phyloP scores from a whole-genome alignment of 2,888 invertebrate genomes.

The Perdita meconis region DNA sequence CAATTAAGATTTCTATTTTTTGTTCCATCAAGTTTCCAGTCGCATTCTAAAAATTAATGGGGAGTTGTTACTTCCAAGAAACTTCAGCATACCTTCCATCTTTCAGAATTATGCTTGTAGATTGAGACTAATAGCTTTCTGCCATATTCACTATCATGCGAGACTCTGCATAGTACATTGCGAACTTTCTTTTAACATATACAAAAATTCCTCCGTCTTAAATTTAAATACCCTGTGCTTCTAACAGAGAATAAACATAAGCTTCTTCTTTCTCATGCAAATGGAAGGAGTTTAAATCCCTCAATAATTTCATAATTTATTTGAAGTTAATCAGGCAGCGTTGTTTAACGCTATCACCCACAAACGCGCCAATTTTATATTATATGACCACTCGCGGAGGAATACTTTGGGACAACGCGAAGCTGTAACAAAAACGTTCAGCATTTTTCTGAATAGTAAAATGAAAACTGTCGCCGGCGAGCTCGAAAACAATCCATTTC shows the following conservation, averaged over 20 bases:
- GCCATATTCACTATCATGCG: slow-evolving; percentile 1
- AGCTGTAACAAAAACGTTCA: slow-evolving; percentile 40
- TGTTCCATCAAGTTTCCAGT: background rate
- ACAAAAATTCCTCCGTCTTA: background rate
- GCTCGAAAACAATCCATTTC: slow-evolving; percentile 57
- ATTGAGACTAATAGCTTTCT: slow-evolving; percentile 56
- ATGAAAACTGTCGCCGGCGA: slow-evolving; percentile 59
- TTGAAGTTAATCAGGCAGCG: no score
- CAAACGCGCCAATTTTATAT: slow-evolving; percentile 3
- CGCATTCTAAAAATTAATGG: slow-evolving; percentile 27
- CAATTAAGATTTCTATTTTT: background rate
- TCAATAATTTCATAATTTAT: no score
- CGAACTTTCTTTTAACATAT: no score
- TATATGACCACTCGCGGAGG: slow-evolving; percentile 11
- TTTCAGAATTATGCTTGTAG: slow-evolving; percentile 46
- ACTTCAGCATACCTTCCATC: slow-evolving; percentile 35
- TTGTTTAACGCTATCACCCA: no score
- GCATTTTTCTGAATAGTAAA: slow-evolving; percentile 50
- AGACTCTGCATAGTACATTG: background rate
- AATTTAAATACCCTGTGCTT: no score
- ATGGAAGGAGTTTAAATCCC: no score
- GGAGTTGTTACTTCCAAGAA: slow-evolving; percentile 15
- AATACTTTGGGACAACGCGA: slow-evolving; percentile 30
- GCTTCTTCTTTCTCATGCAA: no score
- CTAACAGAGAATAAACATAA: no score